These are phyloP conservation scores for Choreutis nemorana DNA, from an alignment of 2,888 invertebrate species.

Conservation along the genomic window DNA sequence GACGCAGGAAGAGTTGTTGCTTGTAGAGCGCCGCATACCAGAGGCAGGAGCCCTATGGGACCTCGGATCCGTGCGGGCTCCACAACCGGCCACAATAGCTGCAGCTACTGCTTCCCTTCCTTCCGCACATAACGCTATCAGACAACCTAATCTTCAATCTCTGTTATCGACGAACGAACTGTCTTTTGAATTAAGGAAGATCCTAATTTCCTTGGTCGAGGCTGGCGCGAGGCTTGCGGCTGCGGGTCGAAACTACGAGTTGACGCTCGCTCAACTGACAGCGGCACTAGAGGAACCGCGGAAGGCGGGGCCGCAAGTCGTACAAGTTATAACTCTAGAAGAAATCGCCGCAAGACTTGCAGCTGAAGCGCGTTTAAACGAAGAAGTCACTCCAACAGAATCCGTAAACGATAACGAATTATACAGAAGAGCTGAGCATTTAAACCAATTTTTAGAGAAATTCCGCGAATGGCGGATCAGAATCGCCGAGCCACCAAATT, in stretches of 20 bases:
- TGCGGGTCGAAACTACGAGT: slow-evolving; percentile 44
- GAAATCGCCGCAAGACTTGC: slow-evolving; percentile 38
- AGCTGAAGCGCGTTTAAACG: slow-evolving; percentile 10
- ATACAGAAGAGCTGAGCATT: slow-evolving; percentile 37
- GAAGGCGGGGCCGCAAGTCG: slow-evolving; percentile 21
- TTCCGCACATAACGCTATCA: slow-evolving; percentile 25
- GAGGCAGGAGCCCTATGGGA: slow-evolving; percentile 52
- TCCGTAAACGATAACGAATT: slow-evolving; percentile 17
- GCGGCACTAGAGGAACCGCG: slow-evolving; percentile 46
- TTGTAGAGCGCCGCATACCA: slow-evolving; percentile 41
- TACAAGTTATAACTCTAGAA: slow-evolving; percentile 48
- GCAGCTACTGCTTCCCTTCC: slow-evolving; percentile 51
- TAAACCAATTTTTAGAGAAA: slow-evolving; percentile 45
- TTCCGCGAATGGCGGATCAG: slow-evolving; percentile 42
- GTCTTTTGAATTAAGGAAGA: slow-evolving; percentile 44
- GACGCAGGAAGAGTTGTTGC: slow-evolving; percentile 41
- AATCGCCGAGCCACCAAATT: slow-evolving; percentile 36
- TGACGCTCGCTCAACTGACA: slow-evolving; percentile 36
- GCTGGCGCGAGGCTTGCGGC: slow-evolving; percentile 52
- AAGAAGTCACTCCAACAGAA: slow-evolving; percentile 8
- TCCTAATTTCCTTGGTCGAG: slow-evolving; percentile 50
- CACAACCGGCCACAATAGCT: slow-evolving; percentile 39
- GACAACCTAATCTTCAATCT: slow-evolving; percentile 51
- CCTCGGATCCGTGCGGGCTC: slow-evolving; percentile 45
- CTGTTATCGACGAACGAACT: slow-evolving; percentile 50